phyloP scores from a whole-genome alignment of 2,797 vertebrate genomes.

The Lithobates pipiens region DNA sequence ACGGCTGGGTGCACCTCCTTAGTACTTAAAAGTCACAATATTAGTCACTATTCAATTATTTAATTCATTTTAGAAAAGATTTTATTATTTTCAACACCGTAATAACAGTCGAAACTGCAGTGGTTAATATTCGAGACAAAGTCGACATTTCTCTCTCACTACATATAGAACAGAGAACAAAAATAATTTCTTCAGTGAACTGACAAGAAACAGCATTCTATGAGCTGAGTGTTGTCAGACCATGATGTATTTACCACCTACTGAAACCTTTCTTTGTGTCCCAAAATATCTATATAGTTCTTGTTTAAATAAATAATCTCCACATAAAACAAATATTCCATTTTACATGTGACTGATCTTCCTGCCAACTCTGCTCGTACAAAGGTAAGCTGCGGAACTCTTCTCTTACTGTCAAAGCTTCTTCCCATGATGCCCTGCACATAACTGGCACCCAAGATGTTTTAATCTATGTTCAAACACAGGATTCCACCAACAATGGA shows the following conservation, averaged over 20 bases:
- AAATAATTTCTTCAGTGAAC: background rate
- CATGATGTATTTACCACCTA: slow-evolving; percentile 7
- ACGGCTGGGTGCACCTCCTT: too few relatives aligned
- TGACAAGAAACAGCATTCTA: background rate
- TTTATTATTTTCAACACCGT: too few relatives aligned
- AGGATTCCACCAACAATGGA: slow-evolving; percentile 37
- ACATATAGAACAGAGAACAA: too few relatives aligned
- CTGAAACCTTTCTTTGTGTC: slow-evolving; percentile 17
- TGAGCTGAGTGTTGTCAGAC: background rate
- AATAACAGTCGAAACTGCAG: too few relatives aligned
- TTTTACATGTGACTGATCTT: slow-evolving; percentile 30
- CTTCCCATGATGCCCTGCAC: slow-evolving; percentile 31
- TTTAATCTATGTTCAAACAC: slow-evolving; percentile 49
- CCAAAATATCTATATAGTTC: slow-evolving; percentile 6
- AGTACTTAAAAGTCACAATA: too few relatives aligned
- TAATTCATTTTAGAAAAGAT: too few relatives aligned
- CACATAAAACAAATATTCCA: slow-evolving; percentile 30
- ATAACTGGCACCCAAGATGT: slow-evolving; percentile 20
- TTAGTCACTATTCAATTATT: too few relatives aligned
- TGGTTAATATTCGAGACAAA: too few relatives aligned
- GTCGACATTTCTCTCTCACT: too few relatives aligned
- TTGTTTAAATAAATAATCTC: slow-evolving; percentile 44
- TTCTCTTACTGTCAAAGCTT: slow-evolving; percentile 23
- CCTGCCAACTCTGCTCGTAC: slow-evolving; percentile 16
- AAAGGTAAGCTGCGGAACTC: slow-evolving; percentile 10